Evolutionary conservation across 2,113 vertebrate species (phyloP).

Genomic region (Oryzias javanicus): DNA sequence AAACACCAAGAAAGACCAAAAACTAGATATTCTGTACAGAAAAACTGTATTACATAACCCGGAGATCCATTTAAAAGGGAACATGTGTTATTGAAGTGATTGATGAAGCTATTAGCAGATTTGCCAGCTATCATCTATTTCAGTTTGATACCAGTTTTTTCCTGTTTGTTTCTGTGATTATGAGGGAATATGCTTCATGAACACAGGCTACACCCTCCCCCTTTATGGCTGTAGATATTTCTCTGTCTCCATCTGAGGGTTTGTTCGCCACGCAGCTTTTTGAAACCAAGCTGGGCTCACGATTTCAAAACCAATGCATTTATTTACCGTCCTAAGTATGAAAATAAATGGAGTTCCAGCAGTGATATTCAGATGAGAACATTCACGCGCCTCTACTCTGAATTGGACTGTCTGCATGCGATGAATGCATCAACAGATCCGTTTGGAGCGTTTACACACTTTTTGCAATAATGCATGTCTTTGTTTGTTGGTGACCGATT

Average conservation of each 20-base stretch:
- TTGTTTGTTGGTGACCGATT: slow-evolving; percentile 22
- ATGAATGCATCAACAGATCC: slow-evolving; percentile 1
- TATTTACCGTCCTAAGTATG: slow-evolving; percentile 12
- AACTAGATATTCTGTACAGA: neutral
- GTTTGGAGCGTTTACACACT: slow-evolving; percentile 5
- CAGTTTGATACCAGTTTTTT: neutral
- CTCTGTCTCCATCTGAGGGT: neutral
- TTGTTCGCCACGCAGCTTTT: neutral
- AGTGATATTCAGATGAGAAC: slow-evolving; percentile 24
- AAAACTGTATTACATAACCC: neutral
- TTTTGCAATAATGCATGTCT: slow-evolving; percentile 7
- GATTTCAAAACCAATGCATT: slow-evolving; percentile 4
- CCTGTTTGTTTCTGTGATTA: slow-evolving; percentile 1
- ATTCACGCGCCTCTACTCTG: neutral
- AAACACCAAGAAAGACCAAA: neutral
- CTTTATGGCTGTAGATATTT: neutral
- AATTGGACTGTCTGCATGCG: neutral
- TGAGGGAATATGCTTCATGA: neutral
- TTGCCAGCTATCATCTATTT: slow-evolving; percentile 7
- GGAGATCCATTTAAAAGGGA: neutral
- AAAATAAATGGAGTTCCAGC: slow-evolving; percentile 22
- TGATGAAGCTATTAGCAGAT: slow-evolving; percentile 2
- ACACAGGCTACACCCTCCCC: neutral
- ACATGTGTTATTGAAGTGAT: slow-evolving; percentile 1
- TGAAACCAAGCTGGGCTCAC: slow-evolving; percentile 7